Percentiles rank a stretch among this genome's conserved stretches.
Evolutionary conservation across 2,797 vertebrate genomes (phyloP).

Genomic region (Protosalanx chinensis): DNA sequence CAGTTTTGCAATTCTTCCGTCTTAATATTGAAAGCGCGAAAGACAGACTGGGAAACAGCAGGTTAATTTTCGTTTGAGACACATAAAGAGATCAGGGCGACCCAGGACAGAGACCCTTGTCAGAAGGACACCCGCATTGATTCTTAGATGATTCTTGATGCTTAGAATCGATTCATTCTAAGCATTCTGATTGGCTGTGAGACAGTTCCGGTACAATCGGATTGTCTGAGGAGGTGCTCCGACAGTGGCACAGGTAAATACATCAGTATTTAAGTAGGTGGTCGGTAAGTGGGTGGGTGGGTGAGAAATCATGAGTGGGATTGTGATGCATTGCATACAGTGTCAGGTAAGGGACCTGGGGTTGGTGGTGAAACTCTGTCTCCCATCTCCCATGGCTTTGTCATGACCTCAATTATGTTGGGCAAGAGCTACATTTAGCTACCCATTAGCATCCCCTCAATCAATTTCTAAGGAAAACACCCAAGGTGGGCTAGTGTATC

Average conservation of each 20-base stretch:
- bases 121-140: constrained; percentile 58
- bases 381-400: background rate
- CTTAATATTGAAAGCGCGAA: constrained; percentile 4
- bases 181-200: constrained; percentile 43
- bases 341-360: constrained; percentile 53
- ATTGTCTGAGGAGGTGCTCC: constrained; percentile 30
- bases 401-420: background rate
- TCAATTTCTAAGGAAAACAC: background rate
- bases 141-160: constrained; percentile 57
- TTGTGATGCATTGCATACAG: constrained; percentile 44
- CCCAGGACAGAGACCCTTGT: constrained; percentile 50
- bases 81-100: constrained; percentile 54
- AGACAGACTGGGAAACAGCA: constrained; percentile 47
- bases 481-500: background rate
- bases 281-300: constrained; percentile 33
- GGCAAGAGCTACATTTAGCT: background rate
- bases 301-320: constrained; percentile 32
- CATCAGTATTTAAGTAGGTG: constrained; percentile 34
- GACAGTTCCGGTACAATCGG: constrained; percentile 44
- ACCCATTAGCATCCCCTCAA: background rate
- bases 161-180: too few species aligned
- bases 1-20: background rate
- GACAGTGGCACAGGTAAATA: constrained; percentile 43
- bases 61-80: constrained; percentile 67
- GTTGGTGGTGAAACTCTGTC: constrained; percentile 57